These are phyloP conservation scores for Passer montanus DNA, from an alignment of 2,113 vertebrate genomes.

Conservation along the genomic window DNA sequence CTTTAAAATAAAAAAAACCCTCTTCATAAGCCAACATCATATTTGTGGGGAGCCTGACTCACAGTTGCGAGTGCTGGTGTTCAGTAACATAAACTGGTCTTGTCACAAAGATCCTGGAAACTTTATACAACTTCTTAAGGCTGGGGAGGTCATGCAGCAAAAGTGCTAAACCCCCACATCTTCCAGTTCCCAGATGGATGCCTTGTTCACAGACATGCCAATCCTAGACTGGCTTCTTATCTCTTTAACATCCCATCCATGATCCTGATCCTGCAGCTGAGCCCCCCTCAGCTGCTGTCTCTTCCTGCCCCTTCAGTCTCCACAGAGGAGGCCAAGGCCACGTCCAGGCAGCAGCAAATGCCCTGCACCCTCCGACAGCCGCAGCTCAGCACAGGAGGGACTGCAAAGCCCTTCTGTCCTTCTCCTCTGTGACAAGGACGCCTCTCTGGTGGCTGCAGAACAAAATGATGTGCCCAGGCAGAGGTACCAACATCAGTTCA, in stretches of 20 bases:
- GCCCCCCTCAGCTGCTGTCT: too few relatives aligned
- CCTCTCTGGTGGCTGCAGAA: background rate
- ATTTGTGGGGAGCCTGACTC: background rate
- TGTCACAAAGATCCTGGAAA: background rate
- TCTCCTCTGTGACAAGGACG: accelerated
- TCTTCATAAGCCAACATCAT: background rate
- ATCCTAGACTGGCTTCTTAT: background rate
- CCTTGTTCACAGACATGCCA: background rate
- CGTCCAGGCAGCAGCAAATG: accelerated
- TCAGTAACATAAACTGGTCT: background rate
- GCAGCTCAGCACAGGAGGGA: background rate
- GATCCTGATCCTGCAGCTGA: background rate
- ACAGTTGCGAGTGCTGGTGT: background rate
- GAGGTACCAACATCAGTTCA: background rate
- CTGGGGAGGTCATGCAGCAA: background rate
- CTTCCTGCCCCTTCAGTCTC: background rate
- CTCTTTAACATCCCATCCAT: background rate
- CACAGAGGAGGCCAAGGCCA: background rate
- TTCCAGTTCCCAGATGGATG: background rate
- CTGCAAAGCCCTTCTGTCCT: background rate
- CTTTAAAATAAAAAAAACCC: background rate
- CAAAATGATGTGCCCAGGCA: background rate
- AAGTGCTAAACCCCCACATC: background rate
- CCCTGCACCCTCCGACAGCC: background rate
- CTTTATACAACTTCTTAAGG: background rate